Evolutionary conservation across 2,888 invertebrate genomes (phyloP).

Genomic region (Sthenelais limicola): DNA sequence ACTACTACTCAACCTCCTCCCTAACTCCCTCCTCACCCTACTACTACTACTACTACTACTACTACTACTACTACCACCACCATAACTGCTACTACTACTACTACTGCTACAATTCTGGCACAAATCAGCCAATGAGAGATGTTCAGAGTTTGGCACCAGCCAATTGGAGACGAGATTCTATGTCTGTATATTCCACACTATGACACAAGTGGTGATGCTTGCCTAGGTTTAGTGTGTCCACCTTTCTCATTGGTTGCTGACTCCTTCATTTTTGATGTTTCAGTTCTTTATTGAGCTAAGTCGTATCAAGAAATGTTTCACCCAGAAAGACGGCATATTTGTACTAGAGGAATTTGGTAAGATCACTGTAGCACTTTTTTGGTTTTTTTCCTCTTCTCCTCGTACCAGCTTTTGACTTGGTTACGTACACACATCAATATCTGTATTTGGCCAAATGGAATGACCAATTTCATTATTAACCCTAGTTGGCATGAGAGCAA

Average conservation of each 20-base stretch:
- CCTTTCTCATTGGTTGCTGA: slow-evolving; percentile 49
- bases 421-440: slow-evolving; percentile 29
- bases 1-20: too few relatives aligned
- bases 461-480: too few relatives aligned
- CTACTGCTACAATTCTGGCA: too few relatives aligned
- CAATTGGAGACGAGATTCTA: not conserved
- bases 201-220: slow-evolving; percentile 43
- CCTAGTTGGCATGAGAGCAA: too few relatives aligned
- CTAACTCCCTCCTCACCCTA: too few relatives aligned
- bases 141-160: too few relatives aligned
- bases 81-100: too few relatives aligned
- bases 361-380: slow-evolving; percentile 73
- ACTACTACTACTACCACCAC: too few relatives aligned
- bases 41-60: too few relatives aligned
- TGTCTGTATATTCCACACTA: slow-evolving; percentile 22
- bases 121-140: too few relatives aligned
- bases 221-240: slow-evolving; percentile 45
- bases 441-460: slow-evolving; percentile 7
- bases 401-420: slow-evolving; percentile 33
- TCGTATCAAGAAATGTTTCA: slow-evolving; percentile 99
- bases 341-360: slow-evolving; percentile 99
- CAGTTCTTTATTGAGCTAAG: slow-evolving; percentile 99
- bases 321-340: slow-evolving; percentile 98
- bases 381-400: slow-evolving; percentile 38
- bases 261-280: slow-evolving; percentile 73